Base-by-base conservation (phyloP, 2,113 vertebrate genomes). In the Panthera leo region DNA sequence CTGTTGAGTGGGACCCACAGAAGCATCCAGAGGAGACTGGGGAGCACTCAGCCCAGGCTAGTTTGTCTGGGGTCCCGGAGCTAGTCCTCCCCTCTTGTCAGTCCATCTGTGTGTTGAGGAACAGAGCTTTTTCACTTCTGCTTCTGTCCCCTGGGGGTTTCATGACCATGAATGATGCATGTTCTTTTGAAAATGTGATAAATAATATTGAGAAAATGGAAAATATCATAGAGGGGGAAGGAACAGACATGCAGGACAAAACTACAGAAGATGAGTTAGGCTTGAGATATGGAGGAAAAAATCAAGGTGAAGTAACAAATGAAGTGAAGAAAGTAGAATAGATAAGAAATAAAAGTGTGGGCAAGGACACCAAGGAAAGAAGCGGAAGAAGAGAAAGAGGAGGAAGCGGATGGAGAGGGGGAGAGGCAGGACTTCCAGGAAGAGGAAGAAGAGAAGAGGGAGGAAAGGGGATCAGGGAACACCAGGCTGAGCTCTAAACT, bases 171-270 rank as follows among this genome's bases (percentile, higher is more conserved):
- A 88, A 83, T 68, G 31, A 89, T 36, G 58, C 31, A 61, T 19
- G 3, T 55, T 91, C 36, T 92, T 95, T 73, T 91, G 34, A 82
- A 97, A 94, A 61, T 34, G 23, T 87, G n/a, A 61, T 51, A 87
- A 67, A 55, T 58, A 94, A n/a, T 73, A 92, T 29, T 51, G n/a
- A 55, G 90, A 55, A 82, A 39, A 89, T 19, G 9, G 53, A 53
- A 87, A 86, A 58, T 34, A 45, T 7, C 45, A 5, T 39, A 79
- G 53, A 34, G 4, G 18, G 16, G 21, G 36, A 91, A 71, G 19
- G n/a, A 89, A n/a, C 34, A 87, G 29, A 10, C 73, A 58, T 55
- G 53, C 6, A 51, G 61, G 45, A 48, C 2, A 65, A 88, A 91
- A 71, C 15, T 91, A n/a, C 2, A 78, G n/a, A 67, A 39, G 14